Base-by-base conservation (phyloP, 2,888 invertebrate species). In the Keiferia lycopersicella region DNA sequence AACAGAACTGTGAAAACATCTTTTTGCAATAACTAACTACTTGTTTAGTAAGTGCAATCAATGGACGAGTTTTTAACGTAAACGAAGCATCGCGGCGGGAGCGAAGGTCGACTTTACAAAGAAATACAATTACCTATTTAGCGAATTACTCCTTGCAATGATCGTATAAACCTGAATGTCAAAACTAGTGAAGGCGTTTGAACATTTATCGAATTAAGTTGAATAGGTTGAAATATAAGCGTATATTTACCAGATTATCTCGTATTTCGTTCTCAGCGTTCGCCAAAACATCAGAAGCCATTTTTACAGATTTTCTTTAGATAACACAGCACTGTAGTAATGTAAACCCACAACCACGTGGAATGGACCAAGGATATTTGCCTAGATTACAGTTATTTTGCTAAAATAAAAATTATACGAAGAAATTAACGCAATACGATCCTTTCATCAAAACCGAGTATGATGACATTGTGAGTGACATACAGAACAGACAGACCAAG, bases 201-300 rank as follows among this genome's bases (percentile, higher is more conserved):
- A 16, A 45, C 16, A n/a, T 41, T 14, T 14, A 14, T 14, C 1
- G 30, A 26, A 26, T 26, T 2, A 26, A 26, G 26, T 26, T 39
- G n/a, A n/a, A n/a, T 39, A 11, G 1, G 8, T 18, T 45, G 16
- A 16, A n/a, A n/a, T n/a, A 20, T 34, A n/a, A 30, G 11, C 30
- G 48, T 12, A 58, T 34, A 60, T 67, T 81, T 84, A 91, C 91
- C 87, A 91, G 84, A 80, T 91, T 90, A 66, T 91, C 91, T 26
- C 91, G 84, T 71, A 91, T 84, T 78, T 87, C 85, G 63, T 71
- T 77, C 57, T 80, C 82, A 64, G 83, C 70, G 71, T 71, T 78
- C 61, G 76, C 67, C 71, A 90, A 68, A 58, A 83, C 74, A 59
- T 89, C 91, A 58, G 88, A 74, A 73, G 85, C 74, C 91, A 91